Evolutionary conservation across 2,888 invertebrate species (phyloP).

Genomic region (Brachynemurus nebulosus): DNA sequence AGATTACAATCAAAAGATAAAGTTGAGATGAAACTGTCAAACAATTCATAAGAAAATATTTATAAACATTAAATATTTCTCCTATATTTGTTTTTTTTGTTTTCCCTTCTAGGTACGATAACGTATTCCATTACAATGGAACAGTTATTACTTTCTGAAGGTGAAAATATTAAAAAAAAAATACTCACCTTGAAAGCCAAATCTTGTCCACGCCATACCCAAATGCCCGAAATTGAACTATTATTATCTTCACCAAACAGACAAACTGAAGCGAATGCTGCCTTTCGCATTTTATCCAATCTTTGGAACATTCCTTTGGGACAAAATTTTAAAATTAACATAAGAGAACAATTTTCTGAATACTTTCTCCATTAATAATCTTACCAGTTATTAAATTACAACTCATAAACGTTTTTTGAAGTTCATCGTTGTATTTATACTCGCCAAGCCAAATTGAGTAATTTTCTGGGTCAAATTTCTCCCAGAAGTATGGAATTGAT

Average conservation of each 20-base stretch:
- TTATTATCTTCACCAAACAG: slow-evolving; percentile 88
- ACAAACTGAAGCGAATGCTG: slow-evolving; percentile 86
- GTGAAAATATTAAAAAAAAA: neutral
- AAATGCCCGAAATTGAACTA: slow-evolving; percentile 88
- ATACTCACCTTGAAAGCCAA: slow-evolving; percentile 65
- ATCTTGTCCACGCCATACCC: slow-evolving; percentile 96
- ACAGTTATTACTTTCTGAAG: too few relatives aligned
- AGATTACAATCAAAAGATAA: neutral
- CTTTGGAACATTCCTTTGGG: slow-evolving; percentile 99
- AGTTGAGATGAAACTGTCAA: too few relatives aligned
- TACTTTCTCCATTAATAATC: slow-evolving; percentile 14
- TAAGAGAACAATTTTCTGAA: neutral
- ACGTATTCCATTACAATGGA: too few relatives aligned
- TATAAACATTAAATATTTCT: neutral
- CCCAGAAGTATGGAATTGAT: slow-evolving; percentile 96
- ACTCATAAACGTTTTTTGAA: slow-evolving; percentile 91
- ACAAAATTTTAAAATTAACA: slow-evolving; percentile 17
- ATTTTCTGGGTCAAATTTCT: slow-evolving; percentile 90
- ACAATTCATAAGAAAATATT: too few relatives aligned
- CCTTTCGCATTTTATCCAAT: slow-evolving; percentile 94
- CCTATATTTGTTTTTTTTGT: too few relatives aligned
- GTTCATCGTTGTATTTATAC: slow-evolving; percentile 91
- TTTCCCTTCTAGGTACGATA: too few relatives aligned
- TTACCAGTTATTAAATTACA: slow-evolving; percentile 89
- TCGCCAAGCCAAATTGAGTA: slow-evolving; percentile 96